Base-by-base conservation (phyloP, 30 jellyfish, hydroid and myxozoan genomes). In the Kudoa iwatai region DNA sequence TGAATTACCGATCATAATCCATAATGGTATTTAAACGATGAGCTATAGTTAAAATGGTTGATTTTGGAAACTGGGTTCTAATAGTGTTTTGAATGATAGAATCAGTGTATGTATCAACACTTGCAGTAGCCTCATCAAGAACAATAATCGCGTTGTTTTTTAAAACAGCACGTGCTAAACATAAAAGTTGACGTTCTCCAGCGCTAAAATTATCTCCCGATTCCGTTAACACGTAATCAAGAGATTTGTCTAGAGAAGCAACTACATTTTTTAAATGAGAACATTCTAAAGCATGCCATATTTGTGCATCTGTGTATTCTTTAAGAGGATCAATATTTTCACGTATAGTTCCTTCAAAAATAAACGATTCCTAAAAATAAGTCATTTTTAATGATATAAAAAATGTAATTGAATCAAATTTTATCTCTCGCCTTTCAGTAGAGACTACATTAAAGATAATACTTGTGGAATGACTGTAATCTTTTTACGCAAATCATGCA, bases 401-500 rank as follows among this genome's bases (percentile, higher is more conserved):
- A 6, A 38, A 6, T 38, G 22, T 2, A 9, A 10, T 7, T 6
- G 24, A 17, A 9, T 6, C 10, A 12, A 38, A 38, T 10, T 9
- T 16, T 38, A 10, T 10, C n/a, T 10, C n/a, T 10, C n/a, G n/a
- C 47, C 18, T 30, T 10, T 30, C 11, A 10, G n/a, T 9, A 10
- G n/a, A n/a, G 38, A 9, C 12, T 30, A 30, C n/a, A 10, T 4
- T 9, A 26, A 7, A 14, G n/a, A 2, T 20, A 3, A 20, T 62
- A 77, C 96, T 83, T 77, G 96, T 0, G 96, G 96, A 36, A 77
- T 77, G 56, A 77, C 62, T 2, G 84, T 77, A 12, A 77, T 53
- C 48, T 47, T 43, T 11, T 87, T 60, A 34, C 96, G 40, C 34
- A 77, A 53, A 33, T 63, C 88, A 2, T 63, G 52, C 46, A 77